A percentile compares a stretch with the other conserved stretches of the same genome.
These are phyloP conservation scores for Dasysyrphus tricinctus DNA, from an alignment of 2,888 invertebrate species.

Conservation along the genomic window DNA sequence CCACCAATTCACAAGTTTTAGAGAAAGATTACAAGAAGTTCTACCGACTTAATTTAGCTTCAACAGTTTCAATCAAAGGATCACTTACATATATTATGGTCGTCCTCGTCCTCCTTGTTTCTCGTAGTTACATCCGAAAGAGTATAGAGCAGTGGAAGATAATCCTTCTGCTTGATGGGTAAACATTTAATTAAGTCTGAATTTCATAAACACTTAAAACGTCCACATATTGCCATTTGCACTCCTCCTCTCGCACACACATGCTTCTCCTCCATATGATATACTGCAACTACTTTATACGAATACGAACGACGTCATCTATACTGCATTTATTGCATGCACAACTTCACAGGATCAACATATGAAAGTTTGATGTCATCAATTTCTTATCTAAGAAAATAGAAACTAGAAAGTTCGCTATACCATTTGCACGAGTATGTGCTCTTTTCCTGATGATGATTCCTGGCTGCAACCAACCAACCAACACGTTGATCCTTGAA, in stretches of 20 bases:
- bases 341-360: constrained; percentile 63
- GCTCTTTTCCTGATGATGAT: neutral
- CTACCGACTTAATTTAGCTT: constrained; percentile 8
- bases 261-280: neutral
- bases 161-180: constrained; percentile 28
- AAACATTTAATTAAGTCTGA: constrained; percentile 68
- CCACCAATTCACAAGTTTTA: neutral
- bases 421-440: neutral
- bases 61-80: constrained; percentile 51
- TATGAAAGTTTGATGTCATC: constrained; percentile 69
- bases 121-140: neutral
- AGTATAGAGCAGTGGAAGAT: neutral
- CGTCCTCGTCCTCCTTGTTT: neutral
- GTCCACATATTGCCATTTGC: constrained; percentile 41
- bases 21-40: constrained; percentile 30
- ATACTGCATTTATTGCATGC: constrained; percentile 39
- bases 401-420: constrained; percentile 49
- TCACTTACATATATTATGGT: constrained; percentile 37
- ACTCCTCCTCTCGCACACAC: neutral
- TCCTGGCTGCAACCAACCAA: neutral
- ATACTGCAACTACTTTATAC: neutral
- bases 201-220: constrained; percentile 58
- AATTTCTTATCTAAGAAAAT: constrained; percentile 68
- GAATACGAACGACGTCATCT: neutral
- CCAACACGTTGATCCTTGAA: constrained; percentile 24